phyloP scores from a whole-genome alignment of 2,888 invertebrate species.

The Linnaemya vulpina region DNA sequence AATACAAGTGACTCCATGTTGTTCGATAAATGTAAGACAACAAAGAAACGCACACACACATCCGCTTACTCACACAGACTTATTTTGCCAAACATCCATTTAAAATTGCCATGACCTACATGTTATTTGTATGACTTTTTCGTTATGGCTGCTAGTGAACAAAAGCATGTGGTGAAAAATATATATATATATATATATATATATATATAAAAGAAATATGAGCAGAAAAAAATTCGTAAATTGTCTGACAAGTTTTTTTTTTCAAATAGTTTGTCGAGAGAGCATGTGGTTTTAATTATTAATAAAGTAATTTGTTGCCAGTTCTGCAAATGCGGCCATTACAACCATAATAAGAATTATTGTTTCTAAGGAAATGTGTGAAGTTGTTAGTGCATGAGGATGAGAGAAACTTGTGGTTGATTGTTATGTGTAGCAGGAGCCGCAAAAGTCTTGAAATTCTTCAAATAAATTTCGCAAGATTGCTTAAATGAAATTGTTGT shows the following conservation, averaged over 20 bases:
- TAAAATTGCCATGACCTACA: slow-evolving; percentile 56
- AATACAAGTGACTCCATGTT: slow-evolving; percentile 12
- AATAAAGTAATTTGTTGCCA: slow-evolving; percentile 34
- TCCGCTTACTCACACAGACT: neutral
- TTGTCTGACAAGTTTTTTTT: slow-evolving; percentile 34
- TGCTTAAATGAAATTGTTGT: neutral
- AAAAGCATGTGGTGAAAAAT: neutral
- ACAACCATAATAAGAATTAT: neutral
- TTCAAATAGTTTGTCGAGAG: neutral
- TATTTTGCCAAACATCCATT: slow-evolving; percentile 15
- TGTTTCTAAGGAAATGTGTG: neutral
- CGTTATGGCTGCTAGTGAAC: neutral
- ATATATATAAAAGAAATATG: neutral
- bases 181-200: too few relatives aligned
- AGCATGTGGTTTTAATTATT: slow-evolving; percentile 35
- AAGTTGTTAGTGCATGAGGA: neutral
- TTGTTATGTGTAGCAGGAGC: neutral
- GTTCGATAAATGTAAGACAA: slow-evolving; percentile 2
- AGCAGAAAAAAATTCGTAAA: neutral
- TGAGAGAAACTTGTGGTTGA: neutral
- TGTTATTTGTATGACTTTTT: slow-evolving; percentile 31
- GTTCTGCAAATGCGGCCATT: neutral
- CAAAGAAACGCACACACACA: neutral
- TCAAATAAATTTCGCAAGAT: neutral
- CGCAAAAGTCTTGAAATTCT: neutral